Evolutionary conservation across 2,113 vertebrate species (phyloP).

Genomic region (Hippocampus mohnikei): DNA sequence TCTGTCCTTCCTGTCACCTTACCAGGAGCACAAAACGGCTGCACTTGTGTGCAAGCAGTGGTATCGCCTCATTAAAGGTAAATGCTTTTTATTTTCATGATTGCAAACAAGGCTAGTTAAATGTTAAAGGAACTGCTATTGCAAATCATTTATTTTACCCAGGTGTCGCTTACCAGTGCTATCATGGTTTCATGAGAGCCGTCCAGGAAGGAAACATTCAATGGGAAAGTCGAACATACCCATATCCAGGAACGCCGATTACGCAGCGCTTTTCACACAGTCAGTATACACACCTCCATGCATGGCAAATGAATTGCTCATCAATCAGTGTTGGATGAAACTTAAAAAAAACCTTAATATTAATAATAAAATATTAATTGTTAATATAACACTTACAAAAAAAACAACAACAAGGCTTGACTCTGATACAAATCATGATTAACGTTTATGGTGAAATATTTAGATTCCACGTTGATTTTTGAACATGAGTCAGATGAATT

Average conservation of each 20-base stretch:
- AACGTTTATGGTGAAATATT: too few species aligned
- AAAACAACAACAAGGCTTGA: not conserved
- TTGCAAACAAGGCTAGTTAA: too few species aligned
- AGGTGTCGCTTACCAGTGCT: constrained; percentile 98
- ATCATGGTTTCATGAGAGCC: constrained; percentile 94
- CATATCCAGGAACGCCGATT: constrained; percentile 96
- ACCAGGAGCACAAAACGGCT: constrained; percentile 97
- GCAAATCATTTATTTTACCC: constrained; percentile 10
- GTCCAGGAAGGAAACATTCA: constrained; percentile 96
- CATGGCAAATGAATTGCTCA: not conserved
- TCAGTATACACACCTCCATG: constrained; percentile 68
- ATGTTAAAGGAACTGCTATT: not conserved
- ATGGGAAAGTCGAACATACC: constrained; percentile 98
- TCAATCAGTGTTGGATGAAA: not conserved
- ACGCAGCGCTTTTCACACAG: constrained; percentile 98
- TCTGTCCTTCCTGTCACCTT: constrained; percentile 94
- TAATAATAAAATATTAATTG: too few species aligned
- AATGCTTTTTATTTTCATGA: not conserved
- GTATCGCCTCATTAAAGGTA: constrained; percentile 99
- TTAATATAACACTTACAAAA: not conserved
- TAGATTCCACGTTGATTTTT: too few species aligned
- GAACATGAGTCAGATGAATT: too few species aligned
- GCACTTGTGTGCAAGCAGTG: constrained; percentile 98
- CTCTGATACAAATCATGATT: too few species aligned
- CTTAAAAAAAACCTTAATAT: not conserved